Conservation (phyloP, 1,140 invertebrate genomes). For the Mactra quadrangularis region DNA sequence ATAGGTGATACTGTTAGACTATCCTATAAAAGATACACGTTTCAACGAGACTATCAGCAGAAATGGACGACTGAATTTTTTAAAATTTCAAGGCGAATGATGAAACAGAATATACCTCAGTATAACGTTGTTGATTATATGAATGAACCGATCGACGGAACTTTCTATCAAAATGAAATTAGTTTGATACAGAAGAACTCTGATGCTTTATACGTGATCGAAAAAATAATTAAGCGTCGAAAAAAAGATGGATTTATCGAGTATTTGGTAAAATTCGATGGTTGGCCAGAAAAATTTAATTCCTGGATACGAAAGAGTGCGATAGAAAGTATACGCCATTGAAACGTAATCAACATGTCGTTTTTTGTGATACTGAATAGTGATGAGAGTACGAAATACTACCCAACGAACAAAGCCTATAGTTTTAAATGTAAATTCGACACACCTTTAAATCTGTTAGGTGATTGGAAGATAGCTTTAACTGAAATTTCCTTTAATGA, state of each 20-base stretch:
- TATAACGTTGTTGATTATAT: conserved; percentile 54
- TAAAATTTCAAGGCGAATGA: conserved; percentile 38
- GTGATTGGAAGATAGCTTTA: neutral
- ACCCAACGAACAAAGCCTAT: neutral
- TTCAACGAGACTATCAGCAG: conserved; percentile 59
- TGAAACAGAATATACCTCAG: conserved; percentile 29
- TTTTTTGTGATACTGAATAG: too few relatives aligned
- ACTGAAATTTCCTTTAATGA: neutral
- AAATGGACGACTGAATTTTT: too few relatives aligned
- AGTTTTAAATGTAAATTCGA: conserved; percentile 21
- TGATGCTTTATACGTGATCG: neutral
- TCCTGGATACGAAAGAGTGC: too few relatives aligned
- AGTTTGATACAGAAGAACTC: neutral
- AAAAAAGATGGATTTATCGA: conserved; percentile 44
- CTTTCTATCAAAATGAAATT: conserved; percentile 58
- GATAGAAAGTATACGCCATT: too few relatives aligned
- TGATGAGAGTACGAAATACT: conserved; percentile 5
- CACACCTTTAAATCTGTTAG: neutral
- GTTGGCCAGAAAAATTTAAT: conserved; percentile 62
- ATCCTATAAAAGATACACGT: conserved; percentile 33
- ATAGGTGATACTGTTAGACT: conserved; percentile 56
- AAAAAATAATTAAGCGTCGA: conserved; percentile 14
- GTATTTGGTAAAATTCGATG: conserved; percentile 54
- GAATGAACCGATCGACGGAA: conserved; percentile 37
- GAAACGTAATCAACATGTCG: too few relatives aligned